Evolutionary conservation across 2,797 vertebrate species (phyloP).

Genomic region (Scolopax bukidnonensis): DNA sequence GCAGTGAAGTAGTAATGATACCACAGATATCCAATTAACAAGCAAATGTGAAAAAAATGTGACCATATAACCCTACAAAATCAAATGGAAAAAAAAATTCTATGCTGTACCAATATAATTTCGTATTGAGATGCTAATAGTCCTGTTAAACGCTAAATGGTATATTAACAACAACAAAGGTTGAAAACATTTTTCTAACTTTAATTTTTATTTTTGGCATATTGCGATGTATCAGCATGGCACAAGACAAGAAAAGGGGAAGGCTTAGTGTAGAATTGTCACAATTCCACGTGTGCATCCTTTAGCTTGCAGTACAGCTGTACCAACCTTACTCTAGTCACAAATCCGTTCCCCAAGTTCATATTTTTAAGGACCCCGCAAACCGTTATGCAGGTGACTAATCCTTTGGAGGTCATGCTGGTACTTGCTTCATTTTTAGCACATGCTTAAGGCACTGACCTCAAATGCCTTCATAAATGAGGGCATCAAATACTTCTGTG

Average conservation of each 20-base stretch:
- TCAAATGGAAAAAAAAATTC: background rate
- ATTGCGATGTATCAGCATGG: background rate
- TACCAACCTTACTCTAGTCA: background rate
- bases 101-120: background rate
- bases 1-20: background rate
- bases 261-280: background rate
- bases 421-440: slow-evolving; percentile 48
- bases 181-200: background rate
- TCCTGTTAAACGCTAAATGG: background rate
- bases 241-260: background rate
- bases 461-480: slow-evolving; percentile 56
- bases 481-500: slow-evolving; percentile 45
- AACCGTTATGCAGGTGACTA: slow-evolving; percentile 19
- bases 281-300: background rate
- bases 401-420: slow-evolving; percentile 7
- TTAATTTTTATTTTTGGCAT: background rate
- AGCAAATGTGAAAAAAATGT: background rate
- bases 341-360: background rate
- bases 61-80: background rate
- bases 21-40: background rate
- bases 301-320: background rate
- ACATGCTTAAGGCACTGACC: slow-evolving; percentile 50
- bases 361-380: background rate
- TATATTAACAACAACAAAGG: background rate
- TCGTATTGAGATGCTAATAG: background rate